Conservation (phyloP, 1,140 invertebrate genomes). For the Spodoptera litura region DNA sequence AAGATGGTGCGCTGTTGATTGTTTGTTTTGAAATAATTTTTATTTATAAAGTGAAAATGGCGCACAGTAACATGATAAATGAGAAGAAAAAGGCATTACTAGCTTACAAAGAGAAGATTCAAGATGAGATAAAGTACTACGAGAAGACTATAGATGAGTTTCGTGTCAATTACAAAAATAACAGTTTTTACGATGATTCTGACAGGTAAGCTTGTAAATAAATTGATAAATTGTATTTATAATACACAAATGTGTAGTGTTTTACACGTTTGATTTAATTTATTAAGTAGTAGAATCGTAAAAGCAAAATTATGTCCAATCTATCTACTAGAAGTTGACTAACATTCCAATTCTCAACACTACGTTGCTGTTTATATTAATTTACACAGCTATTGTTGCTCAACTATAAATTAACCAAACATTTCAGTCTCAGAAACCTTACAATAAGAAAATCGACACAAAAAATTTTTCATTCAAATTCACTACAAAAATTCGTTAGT, state of each 20-base stretch:
- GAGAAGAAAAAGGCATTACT: conserved; percentile 63
- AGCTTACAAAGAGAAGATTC: conserved; percentile 62
- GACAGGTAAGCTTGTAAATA: conserved; percentile 57
- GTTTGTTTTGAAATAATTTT: neutral
- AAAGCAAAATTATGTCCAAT: too few relatives aligned
- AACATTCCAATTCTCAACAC: too few relatives aligned
- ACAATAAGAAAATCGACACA: too few relatives aligned
- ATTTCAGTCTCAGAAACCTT: too few relatives aligned
- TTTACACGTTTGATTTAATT: too few relatives aligned
- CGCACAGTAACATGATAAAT: conserved; percentile 23
- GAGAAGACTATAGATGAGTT: conserved; percentile 66
- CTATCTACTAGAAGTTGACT: too few relatives aligned
- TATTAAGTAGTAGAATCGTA: too few relatives aligned
- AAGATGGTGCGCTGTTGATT: neutral
- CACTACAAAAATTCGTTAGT: too few relatives aligned
- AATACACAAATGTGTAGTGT: too few relatives aligned
- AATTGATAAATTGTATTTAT: too few relatives aligned
- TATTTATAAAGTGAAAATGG: conserved; percentile 14
- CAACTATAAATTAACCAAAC: too few relatives aligned
- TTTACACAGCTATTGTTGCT: neutral
- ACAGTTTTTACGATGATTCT: conserved; percentile 54
- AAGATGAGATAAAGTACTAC: conserved; percentile 67
- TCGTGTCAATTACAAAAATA: conserved; percentile 37
- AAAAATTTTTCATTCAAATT: too few relatives aligned
- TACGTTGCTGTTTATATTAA: neutral